Evolutionary conservation across 2,888 invertebrate genomes (phyloP).

Genomic region (Isotomurus palustris): DNA sequence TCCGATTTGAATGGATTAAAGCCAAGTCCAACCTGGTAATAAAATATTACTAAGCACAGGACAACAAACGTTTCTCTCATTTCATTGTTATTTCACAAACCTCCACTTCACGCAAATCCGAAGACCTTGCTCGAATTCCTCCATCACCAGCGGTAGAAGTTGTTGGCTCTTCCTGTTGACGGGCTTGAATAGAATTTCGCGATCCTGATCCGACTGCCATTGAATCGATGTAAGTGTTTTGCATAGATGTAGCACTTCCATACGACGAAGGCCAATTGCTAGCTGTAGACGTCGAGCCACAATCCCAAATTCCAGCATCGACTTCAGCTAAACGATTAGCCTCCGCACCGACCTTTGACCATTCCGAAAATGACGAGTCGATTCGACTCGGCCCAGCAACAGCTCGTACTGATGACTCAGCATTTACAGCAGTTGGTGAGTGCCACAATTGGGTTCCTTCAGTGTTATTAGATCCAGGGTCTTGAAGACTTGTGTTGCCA

Average conservation of each 20-base stretch:
- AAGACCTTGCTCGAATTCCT: slow-evolving; percentile 24
- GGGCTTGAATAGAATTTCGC: background rate
- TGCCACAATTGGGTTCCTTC: slow-evolving; percentile 11
- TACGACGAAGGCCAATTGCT: slow-evolving; percentile 36
- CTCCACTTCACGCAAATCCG: slow-evolving; percentile 45
- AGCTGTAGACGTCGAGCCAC: slow-evolving; percentile 11
- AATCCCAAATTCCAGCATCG: slow-evolving; percentile 39
- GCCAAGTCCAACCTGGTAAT: slow-evolving; percentile 53
- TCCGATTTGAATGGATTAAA: slow-evolving; percentile 62
- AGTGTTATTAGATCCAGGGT: slow-evolving; percentile 1
- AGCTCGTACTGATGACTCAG: background rate
- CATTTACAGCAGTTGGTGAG: slow-evolving; percentile 6
- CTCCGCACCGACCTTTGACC: slow-evolving; percentile 11
- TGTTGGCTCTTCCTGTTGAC: background rate
- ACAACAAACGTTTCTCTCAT: background rate
- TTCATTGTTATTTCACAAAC: slow-evolving; percentile 17
- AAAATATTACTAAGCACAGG: no score
- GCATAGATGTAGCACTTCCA: slow-evolving; percentile 5
- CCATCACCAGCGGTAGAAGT: slow-evolving; percentile 2
- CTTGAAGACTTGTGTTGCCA: slow-evolving; percentile 5
- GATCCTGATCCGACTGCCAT: slow-evolving; percentile 31
- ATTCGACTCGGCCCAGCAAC: slow-evolving; percentile 13
- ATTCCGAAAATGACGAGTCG: slow-evolving; percentile 2
- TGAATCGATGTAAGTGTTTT: slow-evolving; percentile 15
- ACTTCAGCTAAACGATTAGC: background rate